A percentile compares a stretch with the other conserved stretches of the same genome.
Conservation (phyloP, 2,797 vertebrate species). For the Pterois miles region DNA sequence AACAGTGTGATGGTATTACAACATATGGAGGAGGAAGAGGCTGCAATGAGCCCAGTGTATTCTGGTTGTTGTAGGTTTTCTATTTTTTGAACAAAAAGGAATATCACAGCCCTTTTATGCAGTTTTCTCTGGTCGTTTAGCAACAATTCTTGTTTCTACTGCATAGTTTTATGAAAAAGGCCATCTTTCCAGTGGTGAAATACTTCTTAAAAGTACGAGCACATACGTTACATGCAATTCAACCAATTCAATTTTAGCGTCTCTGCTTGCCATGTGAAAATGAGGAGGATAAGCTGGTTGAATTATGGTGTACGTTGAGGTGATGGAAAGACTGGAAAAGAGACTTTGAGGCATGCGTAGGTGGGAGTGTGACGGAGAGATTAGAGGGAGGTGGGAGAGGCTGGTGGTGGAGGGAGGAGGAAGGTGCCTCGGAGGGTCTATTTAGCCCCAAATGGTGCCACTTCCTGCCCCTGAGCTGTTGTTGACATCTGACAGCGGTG, state of each 20-base stretch:
- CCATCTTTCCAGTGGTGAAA: no score
- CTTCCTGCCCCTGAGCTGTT: conserved; percentile 83
- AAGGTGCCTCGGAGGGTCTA: conserved; percentile 45
- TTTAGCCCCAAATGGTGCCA: conserved; percentile 73
- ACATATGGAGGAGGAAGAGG: no score
- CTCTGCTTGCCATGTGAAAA: not conserved
- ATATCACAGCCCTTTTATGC: no score
- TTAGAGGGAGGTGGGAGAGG: conserved; percentile 5
- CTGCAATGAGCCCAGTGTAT: no score
- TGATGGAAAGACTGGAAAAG: not conserved
- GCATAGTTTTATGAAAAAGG: no score
- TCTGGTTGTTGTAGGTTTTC: no score
- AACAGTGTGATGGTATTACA: no score
- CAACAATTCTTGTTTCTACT: no score
- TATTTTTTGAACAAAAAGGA: no score
- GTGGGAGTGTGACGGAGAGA: conserved; percentile 9
- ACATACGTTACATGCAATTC: not conserved
- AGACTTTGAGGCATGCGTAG: not conserved
- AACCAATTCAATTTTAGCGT: not conserved
- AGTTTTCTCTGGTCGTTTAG: no score
- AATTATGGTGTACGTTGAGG: not conserved
- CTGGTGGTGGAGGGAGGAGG: conserved; percentile 12
- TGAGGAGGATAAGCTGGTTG: not conserved
- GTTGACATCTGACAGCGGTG: conserved; percentile 78
- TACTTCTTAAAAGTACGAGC: not conserved